phyloP scores from a whole-genome alignment of 2,888 invertebrate species.

The Nudaria mundana region DNA sequence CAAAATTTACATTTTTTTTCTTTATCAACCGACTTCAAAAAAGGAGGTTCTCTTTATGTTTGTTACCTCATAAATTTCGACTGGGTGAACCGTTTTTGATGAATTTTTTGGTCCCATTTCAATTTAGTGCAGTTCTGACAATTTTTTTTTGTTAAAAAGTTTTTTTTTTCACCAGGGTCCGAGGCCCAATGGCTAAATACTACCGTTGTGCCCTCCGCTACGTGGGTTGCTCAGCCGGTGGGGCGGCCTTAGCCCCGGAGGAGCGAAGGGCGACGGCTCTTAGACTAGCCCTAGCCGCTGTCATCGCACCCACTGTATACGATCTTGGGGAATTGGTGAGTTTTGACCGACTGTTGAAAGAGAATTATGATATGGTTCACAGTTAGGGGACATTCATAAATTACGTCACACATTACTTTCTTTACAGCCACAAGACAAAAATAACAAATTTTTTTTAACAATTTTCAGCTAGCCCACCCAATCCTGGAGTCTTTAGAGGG shows the following conservation, averaged over 20 bases:
- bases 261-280: slow-evolving; percentile 83
- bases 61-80: too few relatives aligned
- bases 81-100: too few relatives aligned
- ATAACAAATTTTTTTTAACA: background rate
- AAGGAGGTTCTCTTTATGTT: too few relatives aligned
- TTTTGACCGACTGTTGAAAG: too few relatives aligned
- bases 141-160: background rate
- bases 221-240: slow-evolving; percentile 74
- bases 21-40: too few relatives aligned
- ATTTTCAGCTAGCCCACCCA: slow-evolving; percentile 92
- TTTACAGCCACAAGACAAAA: background rate
- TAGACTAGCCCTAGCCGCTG: slow-evolving; percentile 95
- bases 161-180: slow-evolving; percentile 68
- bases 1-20: too few relatives aligned
- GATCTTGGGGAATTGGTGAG: slow-evolving; percentile 96
- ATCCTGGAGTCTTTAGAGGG: slow-evolving; percentile 92
- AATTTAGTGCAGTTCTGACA: background rate
- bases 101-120: too few relatives aligned
- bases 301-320: slow-evolving; percentile 96
- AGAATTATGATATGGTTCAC: too few relatives aligned
- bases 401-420: too few relatives aligned
- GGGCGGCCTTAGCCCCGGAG: slow-evolving; percentile 41
- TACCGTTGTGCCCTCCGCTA: slow-evolving; percentile 96
- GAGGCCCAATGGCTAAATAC: slow-evolving; percentile 96
- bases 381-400: too few relatives aligned